Conservation (phyloP, 2,113 vertebrate species). For the Neopipo cinnamomea region DNA sequence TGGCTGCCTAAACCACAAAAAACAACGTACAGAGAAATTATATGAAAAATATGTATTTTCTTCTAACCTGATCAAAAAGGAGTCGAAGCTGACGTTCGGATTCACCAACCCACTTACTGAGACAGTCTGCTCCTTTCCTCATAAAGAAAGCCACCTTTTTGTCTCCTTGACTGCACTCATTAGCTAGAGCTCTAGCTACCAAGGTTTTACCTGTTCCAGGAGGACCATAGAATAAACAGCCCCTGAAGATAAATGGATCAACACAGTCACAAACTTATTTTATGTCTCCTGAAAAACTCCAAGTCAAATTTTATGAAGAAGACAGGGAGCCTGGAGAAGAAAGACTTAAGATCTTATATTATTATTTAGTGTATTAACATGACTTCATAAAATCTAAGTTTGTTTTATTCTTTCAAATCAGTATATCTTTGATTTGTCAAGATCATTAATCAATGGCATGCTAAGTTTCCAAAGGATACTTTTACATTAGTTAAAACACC, state of each 20-base stretch:
- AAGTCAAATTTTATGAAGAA: slow-evolving; percentile 61
- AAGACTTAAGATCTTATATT: neutral
- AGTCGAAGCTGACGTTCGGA: slow-evolving; percentile 97
- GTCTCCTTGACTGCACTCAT: slow-evolving; percentile 97
- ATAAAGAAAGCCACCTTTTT: slow-evolving; percentile 98
- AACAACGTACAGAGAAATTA: neutral
- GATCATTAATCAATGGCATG: neutral
- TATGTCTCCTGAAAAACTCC: slow-evolving; percentile 58
- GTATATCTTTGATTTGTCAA: neutral
- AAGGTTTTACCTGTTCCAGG: slow-evolving; percentile 98
- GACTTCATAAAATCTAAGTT: neutral
- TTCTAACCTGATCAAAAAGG: slow-evolving; percentile 96
- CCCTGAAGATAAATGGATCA: slow-evolving; percentile 81
- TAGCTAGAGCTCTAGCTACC: slow-evolving; percentile 96
- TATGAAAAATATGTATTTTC: neutral
- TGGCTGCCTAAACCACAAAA: neutral
- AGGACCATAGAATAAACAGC: slow-evolving; percentile 98
- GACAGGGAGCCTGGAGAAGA: slow-evolving; percentile 64
- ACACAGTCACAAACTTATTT: slow-evolving; percentile 71
- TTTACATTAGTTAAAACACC: neutral
- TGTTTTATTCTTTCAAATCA: neutral
- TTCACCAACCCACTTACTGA: slow-evolving; percentile 99
- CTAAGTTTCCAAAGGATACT: neutral
- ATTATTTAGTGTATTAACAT: neutral
- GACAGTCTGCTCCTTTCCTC: slow-evolving; percentile 98